Evolutionary conservation across 2,888 invertebrate species (phyloP), one percentile per base, ranked within the genome.

Genomic region (Oscheius sp.): DNA sequence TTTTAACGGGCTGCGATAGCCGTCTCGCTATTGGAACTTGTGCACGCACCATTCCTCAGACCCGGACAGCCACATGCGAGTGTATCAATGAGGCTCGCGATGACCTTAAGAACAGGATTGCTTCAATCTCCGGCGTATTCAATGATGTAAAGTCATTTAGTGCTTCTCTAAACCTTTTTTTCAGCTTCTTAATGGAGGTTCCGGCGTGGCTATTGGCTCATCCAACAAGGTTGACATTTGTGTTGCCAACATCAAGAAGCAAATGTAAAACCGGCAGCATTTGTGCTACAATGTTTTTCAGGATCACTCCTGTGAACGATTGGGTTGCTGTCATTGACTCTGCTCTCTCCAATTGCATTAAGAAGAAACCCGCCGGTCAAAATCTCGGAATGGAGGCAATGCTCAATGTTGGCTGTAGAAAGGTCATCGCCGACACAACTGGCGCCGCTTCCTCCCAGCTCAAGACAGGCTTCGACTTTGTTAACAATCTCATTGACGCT

Each of bases 401-500:
- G 63, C 79, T 88, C 60, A 87, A 88, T 73, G 88, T 88, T 53
- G 88, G 88, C 63, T 88, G 88, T 79, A 77, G 88, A 55, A 88
- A 88, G 80, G 84, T 87, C 55, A 88, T 88, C 74, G 87, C 89
- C 72, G 86, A 87, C 66, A 83, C 86, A 2, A 84, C 86, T 33
- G 87, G 86, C 55, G 79, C 84, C 10, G 87, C 89, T 35, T 79
- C 86, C 21, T 70, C 80, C 72, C 88, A 88, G 73, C 80, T 89
- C 62, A 86, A 87, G 79, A 86, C 87, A 70, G 87, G 88, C 53
- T 88, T 87, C 79, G 88, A 89, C 74, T 89, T 89, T 68, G 81
- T 91, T 60, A 88, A 91, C 51, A 86, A 89, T 76, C 82, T 87
- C 62, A 85, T 84, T 70, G 84, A 88, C 73, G 81, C 87, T 13